These are phyloP conservation scores for Holcopasites calliopsidis DNA, from an alignment of 1,140 invertebrate species.

Conservation along the genomic window DNA sequence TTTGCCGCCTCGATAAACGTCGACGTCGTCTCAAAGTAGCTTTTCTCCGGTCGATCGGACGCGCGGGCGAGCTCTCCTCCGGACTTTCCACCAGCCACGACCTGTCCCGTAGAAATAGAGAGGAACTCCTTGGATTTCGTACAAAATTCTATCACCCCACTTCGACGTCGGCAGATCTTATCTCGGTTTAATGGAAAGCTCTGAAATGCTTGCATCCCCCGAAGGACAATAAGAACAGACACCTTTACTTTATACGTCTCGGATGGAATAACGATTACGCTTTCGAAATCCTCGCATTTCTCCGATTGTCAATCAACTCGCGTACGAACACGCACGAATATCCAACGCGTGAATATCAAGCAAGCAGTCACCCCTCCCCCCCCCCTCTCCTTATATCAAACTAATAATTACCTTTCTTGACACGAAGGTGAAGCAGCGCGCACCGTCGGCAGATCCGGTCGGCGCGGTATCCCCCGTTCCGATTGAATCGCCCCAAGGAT, in stretches of 20 bases:
- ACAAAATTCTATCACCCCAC: neutral
- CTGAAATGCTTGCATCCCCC: neutral
- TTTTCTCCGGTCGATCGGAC: constrained; percentile 50
- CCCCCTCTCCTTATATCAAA: too few species aligned
- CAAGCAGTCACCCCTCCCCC: too few species aligned
- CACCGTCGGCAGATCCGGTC: neutral
- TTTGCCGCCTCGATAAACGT: constrained; percentile 47
- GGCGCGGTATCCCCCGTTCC: constrained; percentile 47
- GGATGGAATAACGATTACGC: too few species aligned
- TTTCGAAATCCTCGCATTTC: too few species aligned
- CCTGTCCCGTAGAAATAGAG: constrained; percentile 34
- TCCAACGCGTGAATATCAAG: too few species aligned
- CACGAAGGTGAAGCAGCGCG: neutral
- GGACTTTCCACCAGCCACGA: constrained; percentile 47
- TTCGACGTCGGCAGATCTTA: too few species aligned
- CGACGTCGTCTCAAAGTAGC: constrained; percentile 51
- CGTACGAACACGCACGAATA: too few species aligned
- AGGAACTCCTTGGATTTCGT: neutral
- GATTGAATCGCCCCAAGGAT: constrained; percentile 59
- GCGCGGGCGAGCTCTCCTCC: constrained; percentile 43
- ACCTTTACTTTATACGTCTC: too few species aligned
- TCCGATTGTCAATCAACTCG: too few species aligned
- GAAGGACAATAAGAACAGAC: too few species aligned
- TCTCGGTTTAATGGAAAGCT: too few species aligned
- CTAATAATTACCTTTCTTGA: constrained; percentile 38